Conservation (phyloP, 2,797 vertebrate species). For the Myoxocephalus aenaeus region DNA sequence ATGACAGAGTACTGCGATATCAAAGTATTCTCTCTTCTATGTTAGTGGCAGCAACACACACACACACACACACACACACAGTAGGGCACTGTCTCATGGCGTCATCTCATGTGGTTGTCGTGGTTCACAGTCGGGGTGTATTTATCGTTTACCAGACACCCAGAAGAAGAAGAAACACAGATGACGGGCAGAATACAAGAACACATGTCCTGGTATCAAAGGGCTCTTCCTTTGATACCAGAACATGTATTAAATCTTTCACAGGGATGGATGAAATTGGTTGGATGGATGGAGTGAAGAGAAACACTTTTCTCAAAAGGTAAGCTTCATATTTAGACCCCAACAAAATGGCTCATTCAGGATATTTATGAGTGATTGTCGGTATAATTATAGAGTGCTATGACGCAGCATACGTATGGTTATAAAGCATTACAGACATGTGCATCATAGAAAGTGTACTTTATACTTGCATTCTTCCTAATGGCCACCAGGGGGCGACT, state of each 20-base stretch:
- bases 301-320: not conserved
- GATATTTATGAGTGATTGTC: too few species aligned
- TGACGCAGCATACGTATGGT: too few species aligned
- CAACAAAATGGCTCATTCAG: too few species aligned
- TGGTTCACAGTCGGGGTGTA: conserved; percentile 35
- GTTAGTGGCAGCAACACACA: not conserved
- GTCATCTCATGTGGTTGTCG: conserved; percentile 24
- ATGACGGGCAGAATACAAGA: conserved; percentile 22
- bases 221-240: not conserved
- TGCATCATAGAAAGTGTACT: too few species aligned
- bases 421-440: too few species aligned
- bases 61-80: not conserved
- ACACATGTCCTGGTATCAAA: not conserved
- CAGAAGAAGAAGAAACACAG: conserved; percentile 30
- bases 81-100: not conserved
- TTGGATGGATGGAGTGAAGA: not conserved
- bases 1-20: not conserved
- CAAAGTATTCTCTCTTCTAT: not conserved
- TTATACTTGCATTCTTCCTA: not conserved
- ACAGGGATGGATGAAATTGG: not conserved
- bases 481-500: too few species aligned
- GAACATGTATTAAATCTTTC: not conserved
- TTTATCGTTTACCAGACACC: conserved; percentile 34
- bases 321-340: too few species aligned
- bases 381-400: too few species aligned